These are phyloP conservation scores for Pipa parva DNA, from an alignment of 2,113 vertebrate species.

Conservation along the genomic window DNA sequence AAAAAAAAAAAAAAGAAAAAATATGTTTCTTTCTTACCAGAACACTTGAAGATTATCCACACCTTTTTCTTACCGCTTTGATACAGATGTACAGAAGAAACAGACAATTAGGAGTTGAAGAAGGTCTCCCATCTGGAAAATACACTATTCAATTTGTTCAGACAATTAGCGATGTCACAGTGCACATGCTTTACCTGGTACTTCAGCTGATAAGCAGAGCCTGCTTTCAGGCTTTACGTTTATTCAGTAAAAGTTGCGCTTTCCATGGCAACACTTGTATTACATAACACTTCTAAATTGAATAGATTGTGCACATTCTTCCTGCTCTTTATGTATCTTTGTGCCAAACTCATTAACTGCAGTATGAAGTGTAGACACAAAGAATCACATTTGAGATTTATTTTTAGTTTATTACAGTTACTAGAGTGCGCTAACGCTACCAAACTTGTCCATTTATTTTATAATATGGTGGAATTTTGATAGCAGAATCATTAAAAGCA, in stretches of 20 bases:
- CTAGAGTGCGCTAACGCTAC: background rate
- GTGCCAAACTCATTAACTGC: conserved; percentile 21
- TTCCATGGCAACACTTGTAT: conserved; percentile 39
- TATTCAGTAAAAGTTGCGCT: conserved; percentile 38
- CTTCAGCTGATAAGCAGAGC: conserved; percentile 33
- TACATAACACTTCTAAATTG: conserved; percentile 27
- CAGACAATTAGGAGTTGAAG: conserved; percentile 27
- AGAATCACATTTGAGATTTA: background rate
- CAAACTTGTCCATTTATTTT: too few relatives aligned
- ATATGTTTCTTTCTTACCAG: conserved; percentile 24
- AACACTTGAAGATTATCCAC: conserved; percentile 25
- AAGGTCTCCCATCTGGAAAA: conserved; percentile 39
- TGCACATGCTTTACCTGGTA: conserved; percentile 30
- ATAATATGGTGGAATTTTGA: too few relatives aligned
- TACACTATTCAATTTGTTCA: conserved; percentile 33
- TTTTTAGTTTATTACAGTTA: background rate
- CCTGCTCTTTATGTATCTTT: conserved; percentile 26
- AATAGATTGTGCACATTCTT: conserved; percentile 21
- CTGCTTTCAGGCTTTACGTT: conserved; percentile 17
- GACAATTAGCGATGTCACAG: conserved; percentile 34
- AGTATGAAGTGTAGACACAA: background rate
- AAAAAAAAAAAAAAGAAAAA: conserved; percentile 12
- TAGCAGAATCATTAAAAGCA: too few relatives aligned
- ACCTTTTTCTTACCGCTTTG: conserved; percentile 25
- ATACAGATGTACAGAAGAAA: conserved; percentile 34